These are phyloP conservation scores for Drosophila infuscata DNA, from an alignment of 2,888 invertebrate genomes.

Conservation along the genomic window DNA sequence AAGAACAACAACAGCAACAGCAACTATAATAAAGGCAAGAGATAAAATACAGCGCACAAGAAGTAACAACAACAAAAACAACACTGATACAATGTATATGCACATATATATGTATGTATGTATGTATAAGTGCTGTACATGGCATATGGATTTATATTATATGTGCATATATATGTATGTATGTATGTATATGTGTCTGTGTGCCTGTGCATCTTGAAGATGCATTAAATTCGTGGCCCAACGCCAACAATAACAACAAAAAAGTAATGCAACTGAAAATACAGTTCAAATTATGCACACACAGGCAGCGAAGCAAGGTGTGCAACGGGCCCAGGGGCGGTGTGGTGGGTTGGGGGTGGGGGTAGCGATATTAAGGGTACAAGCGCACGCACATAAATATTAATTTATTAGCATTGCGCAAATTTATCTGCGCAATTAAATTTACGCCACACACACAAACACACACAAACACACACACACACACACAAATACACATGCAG, in stretches of 20 bases:
- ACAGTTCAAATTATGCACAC: slow-evolving; percentile 28
- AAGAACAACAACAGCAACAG: slow-evolving; percentile 22
- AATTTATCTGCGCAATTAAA: slow-evolving; percentile 80
- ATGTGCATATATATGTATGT: slow-evolving; percentile 22
- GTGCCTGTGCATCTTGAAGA: slow-evolving; percentile 69
- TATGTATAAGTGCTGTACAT: slow-evolving; percentile 8
- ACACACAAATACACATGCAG: slow-evolving; percentile 22
- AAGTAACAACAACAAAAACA: slow-evolving; percentile 41
- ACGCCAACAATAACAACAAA: slow-evolving; percentile 47
- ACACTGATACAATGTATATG: slow-evolving; percentile 39
- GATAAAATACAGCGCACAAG: slow-evolving; percentile 67
- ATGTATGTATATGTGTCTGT: slow-evolving; percentile 10
- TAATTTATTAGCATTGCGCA: slow-evolving; percentile 77
- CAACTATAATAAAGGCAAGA: slow-evolving; percentile 34
- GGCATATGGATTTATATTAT: slow-evolving; percentile 28
- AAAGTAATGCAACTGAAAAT: slow-evolving; percentile 54
- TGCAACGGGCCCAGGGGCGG: neutral
- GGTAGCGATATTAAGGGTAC: neutral
- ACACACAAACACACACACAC: slow-evolving; percentile 22
- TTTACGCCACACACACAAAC: slow-evolving; percentile 47
- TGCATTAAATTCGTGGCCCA: slow-evolving; percentile 76
- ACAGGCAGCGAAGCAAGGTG: slow-evolving; percentile 1
- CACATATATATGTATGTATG: slow-evolving; percentile 15
- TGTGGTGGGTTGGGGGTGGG: neutral
- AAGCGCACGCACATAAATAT: slow-evolving; percentile 67